Percentiles rank a stretch among this genome's conserved stretches.
Conservation (phyloP, 2,113 vertebrate species). For the Lates calcarifer region DNA sequence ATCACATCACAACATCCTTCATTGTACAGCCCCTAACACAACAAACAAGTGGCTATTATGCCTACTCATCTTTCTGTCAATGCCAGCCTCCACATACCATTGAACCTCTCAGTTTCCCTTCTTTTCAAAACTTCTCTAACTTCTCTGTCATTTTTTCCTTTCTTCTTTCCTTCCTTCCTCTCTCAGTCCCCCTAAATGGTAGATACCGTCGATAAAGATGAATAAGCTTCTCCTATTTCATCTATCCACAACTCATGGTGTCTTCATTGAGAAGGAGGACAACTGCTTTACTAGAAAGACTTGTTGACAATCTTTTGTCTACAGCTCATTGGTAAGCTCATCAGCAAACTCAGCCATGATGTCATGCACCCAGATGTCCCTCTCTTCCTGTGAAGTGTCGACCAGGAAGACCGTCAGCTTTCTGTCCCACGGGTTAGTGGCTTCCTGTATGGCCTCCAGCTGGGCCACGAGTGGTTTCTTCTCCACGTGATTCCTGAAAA, state of each 20-base stretch:
- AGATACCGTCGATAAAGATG: conserved; percentile 38
- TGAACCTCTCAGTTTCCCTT: conserved; percentile 3
- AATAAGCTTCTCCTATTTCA: conserved; percentile 17
- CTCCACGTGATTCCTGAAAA: conserved; percentile 98
- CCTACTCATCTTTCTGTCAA: conserved; percentile 2
- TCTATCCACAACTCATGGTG: conserved; percentile 21
- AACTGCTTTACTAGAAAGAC: conserved; percentile 8
- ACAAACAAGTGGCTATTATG: conserved; percentile 26
- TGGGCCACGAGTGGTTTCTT: conserved; percentile 96
- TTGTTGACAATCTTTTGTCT: neutral
- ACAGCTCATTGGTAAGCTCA: conserved; percentile 77
- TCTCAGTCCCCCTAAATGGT: conserved; percentile 17
- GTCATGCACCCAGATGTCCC: conserved; percentile 96
- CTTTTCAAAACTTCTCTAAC: neutral
- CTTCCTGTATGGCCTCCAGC: conserved; percentile 89
- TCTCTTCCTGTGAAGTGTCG: conserved; percentile 93
- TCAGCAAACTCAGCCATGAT: conserved; percentile 93
- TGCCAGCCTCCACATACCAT: conserved; percentile 20
- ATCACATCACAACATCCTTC: conserved; percentile 56
- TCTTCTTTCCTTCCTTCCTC: neutral
- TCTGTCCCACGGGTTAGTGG: conserved; percentile 89
- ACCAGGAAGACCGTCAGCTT: conserved; percentile 92
- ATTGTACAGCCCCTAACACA: conserved; percentile 37
- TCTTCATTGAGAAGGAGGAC: conserved; percentile 4
- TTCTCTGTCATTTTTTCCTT: neutral